Evolutionary conservation across 92 coral and sea anemone genomes (phyloP).

Genomic region (Nematostella vectensis): DNA sequence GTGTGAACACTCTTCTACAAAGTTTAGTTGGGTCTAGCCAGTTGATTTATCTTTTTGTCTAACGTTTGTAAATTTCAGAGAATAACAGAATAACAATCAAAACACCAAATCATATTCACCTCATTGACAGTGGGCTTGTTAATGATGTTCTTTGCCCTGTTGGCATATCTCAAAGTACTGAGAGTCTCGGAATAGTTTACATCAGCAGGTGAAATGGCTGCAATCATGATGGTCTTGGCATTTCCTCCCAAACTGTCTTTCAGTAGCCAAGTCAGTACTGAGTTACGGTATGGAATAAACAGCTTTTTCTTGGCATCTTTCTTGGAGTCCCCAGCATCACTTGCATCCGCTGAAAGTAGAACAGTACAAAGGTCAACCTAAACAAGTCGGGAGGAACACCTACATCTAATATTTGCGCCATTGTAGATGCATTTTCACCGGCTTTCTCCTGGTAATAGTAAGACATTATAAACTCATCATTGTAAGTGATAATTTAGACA

Average conservation of each 20-base stretch:
- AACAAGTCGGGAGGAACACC: not conserved
- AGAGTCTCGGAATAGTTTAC: slow-evolving; percentile 92
- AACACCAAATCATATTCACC: no score
- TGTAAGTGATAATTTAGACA: no score
- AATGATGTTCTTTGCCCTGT: slow-evolving; percentile 95
- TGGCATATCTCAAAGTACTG: slow-evolving; percentile 90
- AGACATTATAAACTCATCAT: no score
- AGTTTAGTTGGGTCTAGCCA: no score
- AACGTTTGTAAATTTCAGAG: no score
- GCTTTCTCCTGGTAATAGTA: no score
- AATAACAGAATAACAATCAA: no score
- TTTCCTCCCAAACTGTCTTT: slow-evolving; percentile 98
- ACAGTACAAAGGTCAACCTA: no score
- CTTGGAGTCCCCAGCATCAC: slow-evolving; percentile 41
- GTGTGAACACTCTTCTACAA: no score
- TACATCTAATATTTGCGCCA: no score
- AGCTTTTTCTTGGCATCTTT: slow-evolving; percentile 84
- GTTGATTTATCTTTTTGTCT: no score
- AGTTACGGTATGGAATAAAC: slow-evolving; percentile 95
- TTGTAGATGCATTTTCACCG: no score
- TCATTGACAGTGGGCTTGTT: slow-evolving; percentile 96
- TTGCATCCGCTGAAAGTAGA: slow-evolving; percentile 49
- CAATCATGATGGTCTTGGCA: slow-evolving; percentile 98
- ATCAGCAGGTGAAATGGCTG: slow-evolving; percentile 97
- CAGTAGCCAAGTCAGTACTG: slow-evolving; percentile 92